Conservation (phyloP, 2,888 invertebrate species). For the Platerodrilus igneus region DNA sequence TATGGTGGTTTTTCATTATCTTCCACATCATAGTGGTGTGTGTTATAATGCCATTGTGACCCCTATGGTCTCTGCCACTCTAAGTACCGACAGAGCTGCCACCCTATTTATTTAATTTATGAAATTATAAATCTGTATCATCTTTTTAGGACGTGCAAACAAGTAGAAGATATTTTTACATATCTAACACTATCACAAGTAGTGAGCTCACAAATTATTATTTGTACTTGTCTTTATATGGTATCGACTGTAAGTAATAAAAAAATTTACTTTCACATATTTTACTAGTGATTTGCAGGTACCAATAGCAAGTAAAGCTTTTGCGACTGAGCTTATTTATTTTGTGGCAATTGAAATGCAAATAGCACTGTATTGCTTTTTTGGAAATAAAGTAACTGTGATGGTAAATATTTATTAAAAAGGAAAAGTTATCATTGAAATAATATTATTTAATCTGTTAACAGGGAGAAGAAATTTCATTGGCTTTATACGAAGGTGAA, state of each 20-base stretch:
- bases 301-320: conserved; percentile 21
- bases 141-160: conserved; percentile 29
- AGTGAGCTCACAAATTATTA: conserved; percentile 32
- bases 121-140: no score
- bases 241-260: conserved; percentile 28
- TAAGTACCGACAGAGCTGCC: no score
- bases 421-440: no score
- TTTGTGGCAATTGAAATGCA: conserved; percentile 30
- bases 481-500: conserved; percentile 29
- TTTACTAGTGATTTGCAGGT: no score
- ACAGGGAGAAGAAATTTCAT: conserved; percentile 22
- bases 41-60: no score
- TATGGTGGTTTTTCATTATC: no score
- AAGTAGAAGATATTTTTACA: conserved; percentile 31
- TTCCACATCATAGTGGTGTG: no score
- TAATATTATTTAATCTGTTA: no score
- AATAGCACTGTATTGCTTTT: conserved; percentile 31
- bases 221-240: conserved; percentile 34
- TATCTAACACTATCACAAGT: conserved; percentile 31
- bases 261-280: conserved; percentile 13
- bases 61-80: no score
- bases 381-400: conserved; percentile 32
- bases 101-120: no score
- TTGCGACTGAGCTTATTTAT: conserved; percentile 23
- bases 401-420: no score